Evolutionary conservation across 1,140 invertebrate species (phyloP).

Genomic region (Euura saliciscinereae): DNA sequence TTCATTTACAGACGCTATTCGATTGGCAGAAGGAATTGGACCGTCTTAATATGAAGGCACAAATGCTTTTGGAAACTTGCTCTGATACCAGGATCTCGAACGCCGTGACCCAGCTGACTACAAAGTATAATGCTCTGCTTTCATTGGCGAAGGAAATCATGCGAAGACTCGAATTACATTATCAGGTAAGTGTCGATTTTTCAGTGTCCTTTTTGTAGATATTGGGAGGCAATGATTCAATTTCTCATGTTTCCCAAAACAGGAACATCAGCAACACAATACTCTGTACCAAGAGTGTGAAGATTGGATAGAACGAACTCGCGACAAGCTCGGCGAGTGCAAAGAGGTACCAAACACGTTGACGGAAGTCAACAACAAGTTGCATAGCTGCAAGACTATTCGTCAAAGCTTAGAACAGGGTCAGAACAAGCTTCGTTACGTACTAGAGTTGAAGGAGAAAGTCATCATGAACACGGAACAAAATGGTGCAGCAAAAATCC

Average conservation of each 20-base stretch:
- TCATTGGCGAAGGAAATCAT: constrained; percentile 93
- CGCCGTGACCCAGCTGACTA: constrained; percentile 90
- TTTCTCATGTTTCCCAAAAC: background rate
- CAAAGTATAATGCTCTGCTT: constrained; percentile 91
- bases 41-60: constrained; percentile 89
- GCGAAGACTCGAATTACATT: constrained; percentile 87
- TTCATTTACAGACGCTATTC: constrained; percentile 87
- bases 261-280: constrained; percentile 89
- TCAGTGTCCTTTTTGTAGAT: constrained; percentile 8
- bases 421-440: constrained; percentile 88
- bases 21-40: constrained; percentile 94
- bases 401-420: constrained; percentile 87
- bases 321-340: constrained; percentile 82
- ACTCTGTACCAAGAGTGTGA: constrained; percentile 89
- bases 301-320: constrained; percentile 87
- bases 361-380: constrained; percentile 81
- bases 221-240: background rate
- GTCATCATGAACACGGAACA: constrained; percentile 92
- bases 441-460: constrained; percentile 89
- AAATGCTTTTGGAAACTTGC: constrained; percentile 88
- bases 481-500: constrained; percentile 81
- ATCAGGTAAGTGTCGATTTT: constrained; percentile 67
- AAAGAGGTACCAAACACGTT: constrained; percentile 77
- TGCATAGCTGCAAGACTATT: constrained; percentile 83
- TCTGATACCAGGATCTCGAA: constrained; percentile 93